Percentiles rank a stretch among this genome's conserved stretches.
Conservation (phyloP, 2,888 invertebrate genomes). For the Portevinia maculata region DNA sequence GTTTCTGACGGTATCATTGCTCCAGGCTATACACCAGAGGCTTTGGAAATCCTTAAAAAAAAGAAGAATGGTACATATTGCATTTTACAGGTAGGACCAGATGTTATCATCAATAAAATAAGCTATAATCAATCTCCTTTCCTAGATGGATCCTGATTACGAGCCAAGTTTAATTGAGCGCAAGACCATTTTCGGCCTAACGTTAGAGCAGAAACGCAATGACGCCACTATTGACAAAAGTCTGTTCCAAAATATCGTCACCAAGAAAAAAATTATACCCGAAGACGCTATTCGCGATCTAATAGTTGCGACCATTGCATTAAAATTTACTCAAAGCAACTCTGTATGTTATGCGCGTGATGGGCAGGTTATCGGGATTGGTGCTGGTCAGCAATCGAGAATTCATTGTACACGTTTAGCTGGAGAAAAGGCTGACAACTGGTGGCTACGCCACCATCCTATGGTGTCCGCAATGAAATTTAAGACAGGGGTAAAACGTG, state of each 20-base stretch:
- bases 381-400: constrained; percentile 99
- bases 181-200: constrained; percentile 92
- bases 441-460: constrained; percentile 98
- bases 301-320: constrained; percentile 96
- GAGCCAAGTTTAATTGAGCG: constrained; percentile 92
- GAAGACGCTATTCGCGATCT: constrained; percentile 92
- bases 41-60: constrained; percentile 93
- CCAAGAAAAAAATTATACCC: constrained; percentile 87
- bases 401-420: constrained; percentile 99
- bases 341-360: constrained; percentile 98
- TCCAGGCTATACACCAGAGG: constrained; percentile 93
- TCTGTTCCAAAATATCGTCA: constrained; percentile 92
- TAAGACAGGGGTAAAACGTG: constrained; percentile 92
- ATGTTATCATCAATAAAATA: not conserved
- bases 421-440: constrained; percentile 98
- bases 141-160: constrained; percentile 93
- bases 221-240: constrained; percentile 91
- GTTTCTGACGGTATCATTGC: constrained; percentile 99
- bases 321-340: constrained; percentile 99
- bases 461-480: constrained; percentile 92
- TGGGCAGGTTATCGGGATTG: constrained; percentile 94
- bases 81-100: constrained; percentile 87
- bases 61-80: constrained; percentile 98
- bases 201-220: constrained; percentile 94
- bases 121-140: constrained; percentile 1